Evolutionary conservation across 2,113 vertebrate genomes (phyloP).

Genomic region (Channa argus): DNA sequence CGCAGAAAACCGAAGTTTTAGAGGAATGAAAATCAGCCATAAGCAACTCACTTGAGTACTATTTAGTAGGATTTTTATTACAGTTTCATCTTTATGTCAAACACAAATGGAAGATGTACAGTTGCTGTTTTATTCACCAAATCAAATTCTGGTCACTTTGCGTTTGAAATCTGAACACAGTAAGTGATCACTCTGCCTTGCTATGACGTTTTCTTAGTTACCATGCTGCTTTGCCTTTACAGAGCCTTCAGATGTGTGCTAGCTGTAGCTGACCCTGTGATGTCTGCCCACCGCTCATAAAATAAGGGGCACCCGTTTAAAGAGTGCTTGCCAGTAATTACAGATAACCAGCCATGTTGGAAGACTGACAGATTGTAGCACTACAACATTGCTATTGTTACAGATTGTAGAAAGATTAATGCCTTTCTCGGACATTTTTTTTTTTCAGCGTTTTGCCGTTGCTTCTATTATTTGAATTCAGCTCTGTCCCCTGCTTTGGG

Average conservation of each 20-base stretch:
- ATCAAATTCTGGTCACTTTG: slow-evolving; percentile 43
- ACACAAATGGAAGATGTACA: slow-evolving; percentile 43
- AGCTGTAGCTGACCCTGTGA: slow-evolving; percentile 40
- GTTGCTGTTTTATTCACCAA: slow-evolving; percentile 28
- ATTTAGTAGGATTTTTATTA: slow-evolving; percentile 45
- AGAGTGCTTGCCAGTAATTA: slow-evolving; percentile 18
- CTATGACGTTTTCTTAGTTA: slow-evolving; percentile 30
- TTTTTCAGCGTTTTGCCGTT: not conserved
- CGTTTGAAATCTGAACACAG: slow-evolving; percentile 11
- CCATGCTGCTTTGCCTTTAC: slow-evolving; percentile 66
- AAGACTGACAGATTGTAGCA: slow-evolving; percentile 23
- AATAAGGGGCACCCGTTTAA: slow-evolving; percentile 9
- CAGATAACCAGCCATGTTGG: not conserved
- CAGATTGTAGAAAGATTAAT: slow-evolving; percentile 18
- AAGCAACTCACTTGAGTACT: slow-evolving; percentile 50
- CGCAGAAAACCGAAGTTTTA: slow-evolving; percentile 10
- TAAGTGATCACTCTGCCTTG: slow-evolving; percentile 60
- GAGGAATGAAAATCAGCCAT: slow-evolving; percentile 65
- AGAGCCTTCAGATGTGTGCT: slow-evolving; percentile 57
- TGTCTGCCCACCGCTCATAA: slow-evolving; percentile 19
- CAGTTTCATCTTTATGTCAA: slow-evolving; percentile 39
- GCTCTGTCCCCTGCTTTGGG: slow-evolving; percentile 3
- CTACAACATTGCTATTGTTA: not conserved
- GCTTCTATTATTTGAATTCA: not conserved
- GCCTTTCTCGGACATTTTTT: slow-evolving; percentile 12